Base-by-base conservation (phyloP, 1,140 invertebrate genomes). In the Leguminivora glycinivorella region DNA sequence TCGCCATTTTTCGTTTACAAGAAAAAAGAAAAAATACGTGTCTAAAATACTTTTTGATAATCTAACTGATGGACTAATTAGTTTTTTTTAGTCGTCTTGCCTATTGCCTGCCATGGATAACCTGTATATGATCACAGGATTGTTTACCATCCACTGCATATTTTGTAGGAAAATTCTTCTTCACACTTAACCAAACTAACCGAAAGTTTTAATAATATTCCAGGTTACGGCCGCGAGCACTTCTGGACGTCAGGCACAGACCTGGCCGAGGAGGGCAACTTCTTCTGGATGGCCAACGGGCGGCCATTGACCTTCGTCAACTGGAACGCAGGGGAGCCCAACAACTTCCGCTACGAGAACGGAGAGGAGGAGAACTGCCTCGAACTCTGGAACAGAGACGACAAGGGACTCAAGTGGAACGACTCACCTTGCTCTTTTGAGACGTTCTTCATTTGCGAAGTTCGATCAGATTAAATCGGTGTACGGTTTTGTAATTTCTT, bases 201-300 rank as follows among this genome's bases (percentile, higher is more conserved):
- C 7, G 1, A 1, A 47, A 52, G 22, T 52, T 22, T 10, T 72
- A 56, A 43, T 12, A 1, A 31, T 5, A 9, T 92, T 92, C 4
- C 85, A 96, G 96, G 97, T 52, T 93, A 97, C 60, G 96, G 96
- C 7, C 94, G 96, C 78, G 97, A 98, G 81, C 97, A 98, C 83
- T 98, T 98, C 92, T 98, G 97, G 97, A 97, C 96, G 25, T 96
- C 96, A 17, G 97, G 97, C 60, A 98, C 97, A 2, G 97, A 98
- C 88, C 94, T 97, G 83, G 97, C 96, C 7, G 96, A 97, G 79
- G 96, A 98, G 83, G 96, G 96, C 4, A 95, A 94, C 68, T 98
- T 97, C 93, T 97, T 97, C 93, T 98, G 97, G 97, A 97, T 98
- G 96, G 95, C 96, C 6, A 97, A 95, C 71, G 97, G 97, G 10